A percentile compares a stretch with the other conserved stretches of the same genome.
phyloP scores from a whole-genome alignment of 2,113 vertebrate species.

The Nettapus auritus region DNA sequence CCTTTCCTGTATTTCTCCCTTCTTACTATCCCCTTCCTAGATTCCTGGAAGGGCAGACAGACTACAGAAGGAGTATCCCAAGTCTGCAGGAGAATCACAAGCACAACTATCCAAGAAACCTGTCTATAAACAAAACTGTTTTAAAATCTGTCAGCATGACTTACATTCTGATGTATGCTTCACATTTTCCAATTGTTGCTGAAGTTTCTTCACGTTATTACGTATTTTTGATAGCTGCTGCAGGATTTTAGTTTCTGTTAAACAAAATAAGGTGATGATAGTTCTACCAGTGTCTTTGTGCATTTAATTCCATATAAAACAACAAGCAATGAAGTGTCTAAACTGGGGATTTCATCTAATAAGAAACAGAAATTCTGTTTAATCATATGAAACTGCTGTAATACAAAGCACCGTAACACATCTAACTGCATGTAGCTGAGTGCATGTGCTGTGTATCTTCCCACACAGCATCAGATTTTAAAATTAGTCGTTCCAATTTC shows the following conservation, averaged over 20 bases:
- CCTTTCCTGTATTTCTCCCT: not conserved
- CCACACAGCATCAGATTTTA: not conserved
- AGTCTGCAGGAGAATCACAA: not conserved
- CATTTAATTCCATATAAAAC: not conserved
- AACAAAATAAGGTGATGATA: slow-evolving; percentile 6
- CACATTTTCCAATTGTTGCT: slow-evolving; percentile 84
- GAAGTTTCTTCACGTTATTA: slow-evolving; percentile 83
- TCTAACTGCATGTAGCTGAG: not conserved
- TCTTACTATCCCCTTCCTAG: not conserved
- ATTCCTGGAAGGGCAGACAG: not conserved
- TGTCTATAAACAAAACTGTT: not conserved
- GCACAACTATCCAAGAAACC: not conserved
- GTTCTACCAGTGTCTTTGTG: not conserved
- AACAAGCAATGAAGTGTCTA: not conserved
- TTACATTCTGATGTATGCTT: slow-evolving; percentile 87
- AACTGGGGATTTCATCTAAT: not conserved
- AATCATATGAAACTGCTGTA: not conserved
- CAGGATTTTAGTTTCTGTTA: slow-evolving; percentile 81
- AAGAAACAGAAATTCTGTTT: not conserved
- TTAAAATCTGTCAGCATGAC: not conserved
- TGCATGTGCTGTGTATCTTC: fast-evolving
- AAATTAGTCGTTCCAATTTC: not conserved
- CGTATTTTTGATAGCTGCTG: slow-evolving; percentile 86
- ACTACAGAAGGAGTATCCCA: not conserved
- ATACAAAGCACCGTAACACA: not conserved